Evolutionary conservation across 2,888 invertebrate species (phyloP).

Genomic region (Troilus luridus): DNA sequence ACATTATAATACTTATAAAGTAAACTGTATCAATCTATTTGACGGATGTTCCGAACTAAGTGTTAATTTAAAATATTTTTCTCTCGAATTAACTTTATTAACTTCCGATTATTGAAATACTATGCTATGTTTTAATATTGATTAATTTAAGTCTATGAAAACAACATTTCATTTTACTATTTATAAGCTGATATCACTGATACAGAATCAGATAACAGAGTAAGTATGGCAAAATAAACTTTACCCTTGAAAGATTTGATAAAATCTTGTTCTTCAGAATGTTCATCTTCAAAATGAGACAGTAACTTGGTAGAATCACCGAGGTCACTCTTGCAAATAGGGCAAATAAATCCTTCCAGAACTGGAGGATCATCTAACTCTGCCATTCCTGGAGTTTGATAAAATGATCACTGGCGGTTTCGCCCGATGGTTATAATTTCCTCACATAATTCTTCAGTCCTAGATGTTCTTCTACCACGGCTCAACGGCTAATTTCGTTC

Average conservation of each 20-base stretch:
- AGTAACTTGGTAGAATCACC: constrained; percentile 87
- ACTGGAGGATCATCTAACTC: constrained; percentile 73
- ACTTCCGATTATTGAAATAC: too few species aligned
- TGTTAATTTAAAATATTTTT: too few species aligned
- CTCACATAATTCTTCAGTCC: not conserved
- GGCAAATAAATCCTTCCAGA: constrained; percentile 94
- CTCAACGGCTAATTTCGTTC: not conserved
- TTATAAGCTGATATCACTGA: not conserved
- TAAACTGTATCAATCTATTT: too few species aligned
- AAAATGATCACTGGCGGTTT: not conserved
- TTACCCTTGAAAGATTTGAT: constrained; percentile 83
- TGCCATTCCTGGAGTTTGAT: constrained; percentile 57
- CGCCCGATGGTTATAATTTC: not conserved
- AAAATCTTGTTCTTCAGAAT: constrained; percentile 89
- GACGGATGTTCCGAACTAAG: too few species aligned
- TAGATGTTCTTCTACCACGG: not conserved
- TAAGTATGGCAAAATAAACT: not conserved
- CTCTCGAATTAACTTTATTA: too few species aligned
- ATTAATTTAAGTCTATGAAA: too few species aligned
- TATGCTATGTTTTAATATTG: too few species aligned
- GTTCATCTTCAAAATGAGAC: constrained; percentile 89
- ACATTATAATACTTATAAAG: too few species aligned
- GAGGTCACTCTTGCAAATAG: constrained; percentile 92
- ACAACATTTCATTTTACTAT: not conserved
- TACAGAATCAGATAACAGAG: not conserved